These are phyloP conservation scores for Ganaspis sp. DNA, from an alignment of 1,140 invertebrate species.

Conservation along the genomic window DNA sequence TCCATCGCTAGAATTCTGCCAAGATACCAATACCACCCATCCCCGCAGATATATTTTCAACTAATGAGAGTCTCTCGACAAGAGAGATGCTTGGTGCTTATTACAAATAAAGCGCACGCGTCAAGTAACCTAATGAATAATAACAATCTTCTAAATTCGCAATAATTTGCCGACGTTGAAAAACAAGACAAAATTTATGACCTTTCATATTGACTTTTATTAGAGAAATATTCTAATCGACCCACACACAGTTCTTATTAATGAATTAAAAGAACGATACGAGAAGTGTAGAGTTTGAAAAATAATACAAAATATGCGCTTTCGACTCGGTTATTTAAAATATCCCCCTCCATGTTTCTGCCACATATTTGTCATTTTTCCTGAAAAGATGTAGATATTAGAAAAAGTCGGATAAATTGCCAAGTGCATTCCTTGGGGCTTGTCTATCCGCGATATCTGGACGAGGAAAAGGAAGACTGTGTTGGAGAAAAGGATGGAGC, in stretches of 20 bases:
- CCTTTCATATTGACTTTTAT: not conserved
- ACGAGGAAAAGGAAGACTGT: constrained; percentile 27
- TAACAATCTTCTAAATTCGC: not conserved
- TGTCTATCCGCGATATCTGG: constrained; percentile 44
- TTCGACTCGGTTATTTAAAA: too few species aligned
- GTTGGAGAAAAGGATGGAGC: constrained; percentile 27
- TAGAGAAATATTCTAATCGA: not conserved
- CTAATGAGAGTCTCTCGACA: constrained; percentile 65
- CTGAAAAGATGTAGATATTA: not conserved
- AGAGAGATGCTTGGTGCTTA: constrained; percentile 5
- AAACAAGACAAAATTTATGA: not conserved
- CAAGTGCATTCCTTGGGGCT: constrained; percentile 46
- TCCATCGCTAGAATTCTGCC: constrained; percentile 70
- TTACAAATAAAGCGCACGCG: constrained; percentile 21
- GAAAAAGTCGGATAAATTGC: constrained; percentile 4
- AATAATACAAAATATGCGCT: too few species aligned
- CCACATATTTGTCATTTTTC: not conserved
- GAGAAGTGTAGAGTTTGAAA: too few species aligned
- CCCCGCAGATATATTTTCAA: constrained; percentile 58
- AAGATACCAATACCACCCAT: constrained; percentile 54
- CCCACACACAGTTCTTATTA: not conserved
- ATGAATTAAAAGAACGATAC: not conserved
- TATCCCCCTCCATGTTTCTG: too few species aligned
- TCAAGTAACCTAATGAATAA: not conserved
- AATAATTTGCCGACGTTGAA: not conserved